Conservation (phyloP, 2,888 invertebrate species). For the Nasonia oneida region DNA sequence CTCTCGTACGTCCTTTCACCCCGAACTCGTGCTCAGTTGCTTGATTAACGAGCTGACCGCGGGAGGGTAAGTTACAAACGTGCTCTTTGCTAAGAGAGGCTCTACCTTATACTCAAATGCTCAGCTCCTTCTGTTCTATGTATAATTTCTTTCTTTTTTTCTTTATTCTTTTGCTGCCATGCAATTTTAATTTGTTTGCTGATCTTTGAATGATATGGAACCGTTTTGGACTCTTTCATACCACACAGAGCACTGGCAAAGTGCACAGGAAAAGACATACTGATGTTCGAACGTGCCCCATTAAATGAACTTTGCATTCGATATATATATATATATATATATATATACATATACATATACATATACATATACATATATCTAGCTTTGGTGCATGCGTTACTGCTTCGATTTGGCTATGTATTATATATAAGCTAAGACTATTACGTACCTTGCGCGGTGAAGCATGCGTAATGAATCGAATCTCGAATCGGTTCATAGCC, state of each 20-base stretch:
- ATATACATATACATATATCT: too few species aligned
- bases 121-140: not conserved
- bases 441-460: too few species aligned
- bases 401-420: not conserved
- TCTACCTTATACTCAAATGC: not conserved
- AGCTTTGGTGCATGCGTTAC: not conserved
- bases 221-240: too few species aligned
- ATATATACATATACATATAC: too few species aligned
- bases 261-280: too few species aligned
- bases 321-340: too few species aligned
- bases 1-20: constrained; percentile 77
- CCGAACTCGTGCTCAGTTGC: constrained; percentile 84
- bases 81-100: constrained; percentile 16
- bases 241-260: too few species aligned
- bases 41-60: constrained; percentile 91
- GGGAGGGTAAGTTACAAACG: constrained; percentile 87
- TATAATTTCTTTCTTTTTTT: not conserved
- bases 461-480: too few species aligned
- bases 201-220: not conserved
- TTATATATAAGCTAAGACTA: too few species aligned
- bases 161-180: not conserved
- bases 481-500: too few species aligned
- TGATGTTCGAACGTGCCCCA: too few species aligned
- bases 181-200: not conserved
- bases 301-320: too few species aligned